Evolutionary conservation across 1,140 invertebrate species (phyloP).

Genomic region (Brachionus asplanchnoidis): DNA sequence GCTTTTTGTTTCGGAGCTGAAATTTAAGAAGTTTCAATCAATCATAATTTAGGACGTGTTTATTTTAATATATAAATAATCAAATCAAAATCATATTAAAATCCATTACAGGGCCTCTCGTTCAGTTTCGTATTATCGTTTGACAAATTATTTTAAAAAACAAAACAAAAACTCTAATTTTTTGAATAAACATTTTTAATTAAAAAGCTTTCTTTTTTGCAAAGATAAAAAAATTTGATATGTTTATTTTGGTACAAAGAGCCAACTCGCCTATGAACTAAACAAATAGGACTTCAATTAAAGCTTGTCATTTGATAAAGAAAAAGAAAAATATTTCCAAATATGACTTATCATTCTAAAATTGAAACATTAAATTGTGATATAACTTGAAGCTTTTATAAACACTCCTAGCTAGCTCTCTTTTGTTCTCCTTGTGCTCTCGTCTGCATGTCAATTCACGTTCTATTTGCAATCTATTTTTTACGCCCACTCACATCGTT

Average conservation of each 20-base stretch:
- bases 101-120: background rate
- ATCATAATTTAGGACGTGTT: slow-evolving; percentile 36
- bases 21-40: slow-evolving; percentile 39
- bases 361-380: background rate
- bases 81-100: slow-evolving; percentile 19
- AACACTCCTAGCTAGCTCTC: no score
- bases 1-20: background rate
- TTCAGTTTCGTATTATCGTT: background rate
- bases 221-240: slow-evolving; percentile 10
- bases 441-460: no score
- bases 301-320: background rate
- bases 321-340: background rate
- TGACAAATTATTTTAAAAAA: slow-evolving; percentile 30
- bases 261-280: background rate
- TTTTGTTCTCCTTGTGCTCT: no score
- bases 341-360: background rate
- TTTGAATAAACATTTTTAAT: slow-evolving; percentile 37
- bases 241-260: background rate
- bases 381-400: background rate
- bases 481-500: no score
- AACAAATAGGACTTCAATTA: background rate
- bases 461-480: no score
- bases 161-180: slow-evolving; percentile 36
- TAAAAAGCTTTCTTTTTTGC: slow-evolving; percentile 10
- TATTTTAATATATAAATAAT: slow-evolving; percentile 39